phyloP scores from a whole-genome alignment of 2,113 vertebrate genomes.

The Cynopterus brachyotis region DNA sequence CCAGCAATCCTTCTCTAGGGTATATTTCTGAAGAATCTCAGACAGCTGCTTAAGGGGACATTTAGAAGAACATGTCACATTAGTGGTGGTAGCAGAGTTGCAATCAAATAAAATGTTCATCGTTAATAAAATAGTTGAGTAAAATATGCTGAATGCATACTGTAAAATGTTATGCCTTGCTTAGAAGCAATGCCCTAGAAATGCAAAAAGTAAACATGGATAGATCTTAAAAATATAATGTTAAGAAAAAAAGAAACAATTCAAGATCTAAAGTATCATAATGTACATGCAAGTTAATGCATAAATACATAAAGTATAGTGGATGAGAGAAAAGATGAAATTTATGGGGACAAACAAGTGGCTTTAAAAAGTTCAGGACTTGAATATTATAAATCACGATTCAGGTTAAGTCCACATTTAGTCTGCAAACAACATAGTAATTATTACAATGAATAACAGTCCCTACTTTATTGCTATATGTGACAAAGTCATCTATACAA shows the following conservation, averaged over 20 bases:
- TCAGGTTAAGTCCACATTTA: neutral
- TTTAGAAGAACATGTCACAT: neutral
- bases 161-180: neutral
- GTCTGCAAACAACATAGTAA: neutral
- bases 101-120: neutral
- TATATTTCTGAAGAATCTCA: neutral
- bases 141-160: neutral
- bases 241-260: neutral
- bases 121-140: neutral
- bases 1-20: neutral
- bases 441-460: neutral
- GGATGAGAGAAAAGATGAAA: neutral
- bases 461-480: neutral
- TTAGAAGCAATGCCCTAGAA: neutral
- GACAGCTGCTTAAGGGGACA: neutral
- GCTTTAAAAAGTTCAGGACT: neutral
- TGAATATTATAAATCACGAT: neutral
- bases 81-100: neutral
- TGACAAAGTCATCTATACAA: neutral
- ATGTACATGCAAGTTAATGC: neutral
- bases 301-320: neutral
- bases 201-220: neutral
- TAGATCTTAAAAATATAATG: neutral
- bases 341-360: neutral
- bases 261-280: neutral